phyloP scores from a whole-genome alignment of 2,113 vertebrate species.

The Lota lota region DNA sequence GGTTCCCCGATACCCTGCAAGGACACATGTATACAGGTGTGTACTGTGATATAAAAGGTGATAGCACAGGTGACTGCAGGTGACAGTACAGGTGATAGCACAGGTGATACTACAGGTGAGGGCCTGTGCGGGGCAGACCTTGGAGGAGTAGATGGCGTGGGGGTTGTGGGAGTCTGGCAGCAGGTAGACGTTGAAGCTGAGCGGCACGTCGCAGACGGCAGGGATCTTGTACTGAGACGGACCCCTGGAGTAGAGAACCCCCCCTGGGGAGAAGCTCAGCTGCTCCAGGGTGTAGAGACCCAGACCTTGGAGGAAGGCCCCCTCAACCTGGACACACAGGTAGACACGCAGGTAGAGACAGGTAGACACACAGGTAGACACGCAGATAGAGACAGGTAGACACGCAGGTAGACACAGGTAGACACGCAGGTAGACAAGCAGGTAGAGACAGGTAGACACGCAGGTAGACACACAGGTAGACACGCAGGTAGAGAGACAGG shows the following conservation, averaged over 20 bases:
- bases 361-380: too few relatives aligned
- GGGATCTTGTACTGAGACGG: constrained; percentile 86
- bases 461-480: background rate
- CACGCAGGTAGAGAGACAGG: background rate
- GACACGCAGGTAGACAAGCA: too few relatives aligned
- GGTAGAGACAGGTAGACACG: background rate
- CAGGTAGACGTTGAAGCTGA: constrained; percentile 78
- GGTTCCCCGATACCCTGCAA: constrained; percentile 80
- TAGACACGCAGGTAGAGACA: too few relatives aligned
- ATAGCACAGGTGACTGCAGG: too few relatives aligned
- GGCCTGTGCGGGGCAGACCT: constrained; percentile 66
- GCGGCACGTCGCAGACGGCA: constrained; percentile 80
- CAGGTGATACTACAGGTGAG: too few relatives aligned
- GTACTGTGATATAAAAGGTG: too few relatives aligned
- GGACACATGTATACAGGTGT: too few relatives aligned
- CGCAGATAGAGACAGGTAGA: too few relatives aligned
- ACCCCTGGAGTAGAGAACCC: constrained; percentile 74
- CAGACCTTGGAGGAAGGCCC: constrained; percentile 82
- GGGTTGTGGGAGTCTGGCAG: constrained; percentile 74
- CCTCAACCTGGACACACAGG: constrained; percentile 75
- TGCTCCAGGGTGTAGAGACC: constrained; percentile 85
- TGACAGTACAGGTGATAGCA: too few relatives aligned
- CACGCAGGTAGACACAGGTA: background rate
- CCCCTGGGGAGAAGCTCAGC: constrained; percentile 79
- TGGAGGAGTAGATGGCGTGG: constrained; percentile 84